Base-by-base conservation (phyloP, 2,888 invertebrate species). In the Fissipunctia ypsillon region DNA sequence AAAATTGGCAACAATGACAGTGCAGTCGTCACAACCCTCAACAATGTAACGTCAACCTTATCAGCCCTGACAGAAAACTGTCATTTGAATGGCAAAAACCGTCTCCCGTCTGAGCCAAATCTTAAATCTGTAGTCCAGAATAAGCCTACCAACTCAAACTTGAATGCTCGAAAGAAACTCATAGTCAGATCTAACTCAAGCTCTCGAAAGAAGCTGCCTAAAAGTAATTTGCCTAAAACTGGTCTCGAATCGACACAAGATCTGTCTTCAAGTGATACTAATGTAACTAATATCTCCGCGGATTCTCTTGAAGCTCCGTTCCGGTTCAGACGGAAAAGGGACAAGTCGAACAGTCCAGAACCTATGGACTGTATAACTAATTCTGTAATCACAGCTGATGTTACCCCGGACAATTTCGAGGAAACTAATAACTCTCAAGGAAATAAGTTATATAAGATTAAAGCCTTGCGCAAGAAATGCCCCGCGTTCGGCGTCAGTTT, bases 371-470 rank as follows among this genome's bases (percentile, higher is more conserved):
- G 94, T 50, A 89, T 95, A 22, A 92, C 93, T 0, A 94, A 95
- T 71, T 95, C 95, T 0, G 89, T 95, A 0, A 94, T 95, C 57
- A 94, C 95, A 0, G 93, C 96, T 3, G 96, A 96, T 78, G 95
- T 95, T 0, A 95, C 95, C 0, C 94, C 95, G 0, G 96, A 96
- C 16, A 95, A 96, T 64, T 94, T 87, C 25, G 96, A 96, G 38
- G 96, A 96, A 80, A 93, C 95, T 0, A 93, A 91, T 56, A 95
- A 96, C 78, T 96, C 96, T 0, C 96, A 96, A 87, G 96, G 96
- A 0, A 96, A 96, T 78, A 96, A 96, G 78, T 83, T 96, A 14
- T 96, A 96, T 82, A 96, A 96, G 77, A 96, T 96, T 38, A 96
- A 96, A 84, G 96, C 96, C 35, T 80, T 96, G 61, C 87, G 96